Evolutionary conservation across 2,797 vertebrate species (phyloP), one percentile per base, ranked within the genome.

Genomic region (Danio tinwini): DNA sequence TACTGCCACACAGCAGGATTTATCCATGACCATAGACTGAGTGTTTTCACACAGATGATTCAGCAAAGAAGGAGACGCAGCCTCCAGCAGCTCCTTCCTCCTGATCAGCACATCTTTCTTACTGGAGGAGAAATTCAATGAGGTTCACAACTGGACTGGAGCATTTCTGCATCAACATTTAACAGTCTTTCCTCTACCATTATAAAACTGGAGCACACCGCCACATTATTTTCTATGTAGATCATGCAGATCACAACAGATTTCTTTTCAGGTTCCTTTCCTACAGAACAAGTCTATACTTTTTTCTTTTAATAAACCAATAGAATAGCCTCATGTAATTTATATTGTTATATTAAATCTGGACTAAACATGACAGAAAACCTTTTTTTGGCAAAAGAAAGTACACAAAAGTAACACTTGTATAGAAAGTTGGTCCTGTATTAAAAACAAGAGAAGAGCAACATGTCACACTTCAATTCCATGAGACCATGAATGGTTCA

Each of bases 341-440:
- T n/a, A n/a, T n/a, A n/a, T n/a, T n/a, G n/a, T n/a, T n/a, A n/a
- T n/a, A n/a, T n/a, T n/a, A n/a, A n/a, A n/a, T n/a, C n/a, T n/a
- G n/a, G n/a, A n/a, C n/a, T n/a, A n/a, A n/a, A n/a, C n/a, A n/a
- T n/a, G n/a, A n/a, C n/a, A n/a, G n/a, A n/a, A n/a, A n/a, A n/a
- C n/a, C n/a, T n/a, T n/a, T n/a, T n/a, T n/a, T n/a, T n/a, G n/a
- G n/a, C n/a, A n/a, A n/a, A n/a, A n/a, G n/a, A n/a, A n/a, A n/a
- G n/a, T n/a, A n/a, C n/a, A n/a, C n/a, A n/a, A n/a, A n/a, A n/a
- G n/a, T n/a, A n/a, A n/a, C n/a, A n/a, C n/a, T n/a, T n/a, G n/a
- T n/a, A n/a, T n/a, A n/a, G n/a, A n/a, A n/a, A n/a, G n/a, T n/a
- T 98, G 94, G 91, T 99, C 98, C 98, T 99, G 88, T 77, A 91